Percentiles rank a stretch among this genome's conserved stretches.
Evolutionary conservation across 2,888 invertebrate species (phyloP).

Genomic region (Lithophane socia): DNA sequence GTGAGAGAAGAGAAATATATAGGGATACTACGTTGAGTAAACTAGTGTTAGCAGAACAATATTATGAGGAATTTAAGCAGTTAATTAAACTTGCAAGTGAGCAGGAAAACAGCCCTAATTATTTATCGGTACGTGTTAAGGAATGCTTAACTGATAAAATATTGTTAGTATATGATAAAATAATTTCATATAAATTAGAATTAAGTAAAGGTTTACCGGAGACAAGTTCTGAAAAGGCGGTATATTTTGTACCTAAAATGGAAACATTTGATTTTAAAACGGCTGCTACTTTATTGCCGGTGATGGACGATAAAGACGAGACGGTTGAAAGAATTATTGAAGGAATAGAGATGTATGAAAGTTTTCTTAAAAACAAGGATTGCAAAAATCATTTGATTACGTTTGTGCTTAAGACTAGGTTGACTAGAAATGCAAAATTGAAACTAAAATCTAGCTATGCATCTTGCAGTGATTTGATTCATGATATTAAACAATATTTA

Average conservation of each 20-base stretch:
- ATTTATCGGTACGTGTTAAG: conserved; percentile 10
- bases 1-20: conserved; percentile 6
- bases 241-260: too few relatives aligned
- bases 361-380: background rate
- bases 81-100: background rate
- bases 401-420: background rate
- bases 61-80: background rate
- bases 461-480: background rate
- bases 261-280: conserved; percentile 2
- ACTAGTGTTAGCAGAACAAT: background rate
- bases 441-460: conserved; percentile 1
- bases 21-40: background rate
- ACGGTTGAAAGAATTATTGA: background rate
- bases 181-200: background rate
- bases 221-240: too few relatives aligned
- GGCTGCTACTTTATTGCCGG: background rate
- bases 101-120: conserved; percentile 6
- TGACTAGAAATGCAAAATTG: conserved; percentile 3
- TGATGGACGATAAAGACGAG: background rate
- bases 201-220: too few relatives aligned
- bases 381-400: conserved; percentile 1
- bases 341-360: background rate
- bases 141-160: background rate
- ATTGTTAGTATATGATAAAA: background rate
- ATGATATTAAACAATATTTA: background rate